phyloP scores from a whole-genome alignment of 2,888 invertebrate genomes.

The Ophion ellenae region DNA sequence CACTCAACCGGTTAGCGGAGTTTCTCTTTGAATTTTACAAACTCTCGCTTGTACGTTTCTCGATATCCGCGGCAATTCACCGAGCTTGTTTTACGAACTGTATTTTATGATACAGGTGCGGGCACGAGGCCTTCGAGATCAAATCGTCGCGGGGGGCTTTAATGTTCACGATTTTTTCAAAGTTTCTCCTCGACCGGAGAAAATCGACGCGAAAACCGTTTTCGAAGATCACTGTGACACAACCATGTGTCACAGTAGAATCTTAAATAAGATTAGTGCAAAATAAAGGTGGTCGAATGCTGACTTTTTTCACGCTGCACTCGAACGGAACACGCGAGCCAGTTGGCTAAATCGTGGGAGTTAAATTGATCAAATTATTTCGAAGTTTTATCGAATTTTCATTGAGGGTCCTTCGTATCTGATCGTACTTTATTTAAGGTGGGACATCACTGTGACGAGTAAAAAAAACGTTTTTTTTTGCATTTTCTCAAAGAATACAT shows the following conservation, averaged over 20 bases:
- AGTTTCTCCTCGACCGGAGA: neutral
- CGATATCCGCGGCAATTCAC: conserved; percentile 40
- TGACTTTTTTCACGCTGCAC: neutral
- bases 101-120: conserved; percentile 18
- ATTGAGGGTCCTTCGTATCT: too few relatives aligned
- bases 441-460: too few relatives aligned
- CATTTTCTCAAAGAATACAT: too few relatives aligned
- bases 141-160: neutral
- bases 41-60: conserved; percentile 45
- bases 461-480: too few relatives aligned
- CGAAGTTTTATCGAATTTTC: too few relatives aligned
- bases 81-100: conserved; percentile 34
- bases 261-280: too few relatives aligned
- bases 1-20: conserved; percentile 47
- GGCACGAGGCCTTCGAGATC: conserved; percentile 7
- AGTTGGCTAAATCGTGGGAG: too few relatives aligned
- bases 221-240: too few relatives aligned
- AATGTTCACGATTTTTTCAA: neutral
- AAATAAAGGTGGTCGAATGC: neutral
- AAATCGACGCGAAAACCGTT: neutral
- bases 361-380: too few relatives aligned
- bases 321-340: too few relatives aligned
- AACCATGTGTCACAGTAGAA: too few relatives aligned
- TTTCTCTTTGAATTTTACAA: conserved; percentile 55
- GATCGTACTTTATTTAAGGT: too few relatives aligned